These are phyloP conservation scores for Apostichopus japonicus DNA, from an alignment of 35 echinoderm and acorn worm genomes.

Conservation along the genomic window DNA sequence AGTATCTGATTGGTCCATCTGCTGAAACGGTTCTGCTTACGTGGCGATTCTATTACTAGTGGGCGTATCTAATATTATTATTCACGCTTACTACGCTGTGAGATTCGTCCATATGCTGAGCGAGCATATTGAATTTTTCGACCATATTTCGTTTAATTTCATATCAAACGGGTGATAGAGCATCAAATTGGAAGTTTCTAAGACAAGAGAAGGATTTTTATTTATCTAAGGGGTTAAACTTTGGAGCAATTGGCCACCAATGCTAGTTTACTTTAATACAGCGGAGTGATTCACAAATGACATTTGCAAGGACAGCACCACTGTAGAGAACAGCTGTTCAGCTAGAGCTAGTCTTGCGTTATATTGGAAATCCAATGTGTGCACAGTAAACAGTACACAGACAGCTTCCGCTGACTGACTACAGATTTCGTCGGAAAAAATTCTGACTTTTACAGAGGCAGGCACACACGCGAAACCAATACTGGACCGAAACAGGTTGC, in stretches of 20 bases:
- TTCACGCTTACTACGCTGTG: neutral
- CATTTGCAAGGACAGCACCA: neutral
- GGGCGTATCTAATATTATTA: neutral
- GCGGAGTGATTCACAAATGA: neutral
- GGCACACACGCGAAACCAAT: slow-evolving; percentile 34
- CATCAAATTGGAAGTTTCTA: too few relatives aligned
- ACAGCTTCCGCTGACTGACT: neutral
- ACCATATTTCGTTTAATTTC: too few relatives aligned
- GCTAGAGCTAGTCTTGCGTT: neutral
- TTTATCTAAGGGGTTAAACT: neutral
- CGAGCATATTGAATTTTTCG: slow-evolving; percentile 7
- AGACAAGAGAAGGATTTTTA: too few relatives aligned
- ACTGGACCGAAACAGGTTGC: slow-evolving; percentile 42
- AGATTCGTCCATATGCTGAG: slow-evolving; percentile 7
- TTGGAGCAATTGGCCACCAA: neutral
- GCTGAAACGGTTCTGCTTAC: neutral
- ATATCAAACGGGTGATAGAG: too few relatives aligned
- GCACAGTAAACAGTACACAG: neutral
- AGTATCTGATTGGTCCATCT: slow-evolving; percentile 5
- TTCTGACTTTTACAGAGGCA: slow-evolving; percentile 18
- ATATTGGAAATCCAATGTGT: neutral
- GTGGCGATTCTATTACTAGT: slow-evolving; percentile 27
- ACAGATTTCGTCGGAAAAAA: neutral
- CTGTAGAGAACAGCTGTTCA: neutral
- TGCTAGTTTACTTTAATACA: neutral